Conservation (phyloP, 2,113 vertebrate species). For the Oxyruncus cristatus region DNA sequence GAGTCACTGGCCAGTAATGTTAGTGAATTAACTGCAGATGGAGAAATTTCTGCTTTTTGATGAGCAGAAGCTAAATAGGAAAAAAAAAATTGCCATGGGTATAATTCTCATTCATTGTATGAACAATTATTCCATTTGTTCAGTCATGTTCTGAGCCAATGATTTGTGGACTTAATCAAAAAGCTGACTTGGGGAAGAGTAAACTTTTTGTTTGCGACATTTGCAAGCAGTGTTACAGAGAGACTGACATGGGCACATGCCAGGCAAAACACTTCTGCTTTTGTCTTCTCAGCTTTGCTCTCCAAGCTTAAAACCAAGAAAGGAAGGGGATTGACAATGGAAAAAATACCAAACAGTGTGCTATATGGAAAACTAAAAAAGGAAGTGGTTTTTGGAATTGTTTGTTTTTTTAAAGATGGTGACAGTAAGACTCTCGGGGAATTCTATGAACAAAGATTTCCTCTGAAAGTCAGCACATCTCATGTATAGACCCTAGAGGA, state of each 20-base stretch:
- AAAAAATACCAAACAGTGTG: neutral
- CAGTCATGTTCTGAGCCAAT: neutral
- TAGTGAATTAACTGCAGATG: neutral
- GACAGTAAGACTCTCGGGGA: conserved; percentile 30
- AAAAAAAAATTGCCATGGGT: neutral
- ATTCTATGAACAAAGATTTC: conserved; percentile 17
- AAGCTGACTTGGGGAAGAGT: neutral
- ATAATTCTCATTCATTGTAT: neutral
- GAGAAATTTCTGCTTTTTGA: neutral
- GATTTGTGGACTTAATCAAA: neutral
- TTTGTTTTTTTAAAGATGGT: conserved; percentile 15
- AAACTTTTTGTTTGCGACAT: neutral
- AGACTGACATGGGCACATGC: neutral
- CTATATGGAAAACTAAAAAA: neutral
- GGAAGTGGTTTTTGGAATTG: neutral
- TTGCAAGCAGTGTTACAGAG: neutral
- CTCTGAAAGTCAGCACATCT: conserved; percentile 39
- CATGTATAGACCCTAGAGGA: conserved; percentile 17
- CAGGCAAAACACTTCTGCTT: neutral
- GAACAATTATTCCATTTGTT: neutral
- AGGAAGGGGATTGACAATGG: accelerated
- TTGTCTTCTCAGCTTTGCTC: neutral
- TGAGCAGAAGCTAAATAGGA: neutral
- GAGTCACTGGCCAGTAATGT: neutral
- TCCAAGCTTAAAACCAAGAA: neutral